These are phyloP conservation scores for Oxyura jamaicensis DNA, from an alignment of 2,113 vertebrate genomes.

Conservation along the genomic window DNA sequence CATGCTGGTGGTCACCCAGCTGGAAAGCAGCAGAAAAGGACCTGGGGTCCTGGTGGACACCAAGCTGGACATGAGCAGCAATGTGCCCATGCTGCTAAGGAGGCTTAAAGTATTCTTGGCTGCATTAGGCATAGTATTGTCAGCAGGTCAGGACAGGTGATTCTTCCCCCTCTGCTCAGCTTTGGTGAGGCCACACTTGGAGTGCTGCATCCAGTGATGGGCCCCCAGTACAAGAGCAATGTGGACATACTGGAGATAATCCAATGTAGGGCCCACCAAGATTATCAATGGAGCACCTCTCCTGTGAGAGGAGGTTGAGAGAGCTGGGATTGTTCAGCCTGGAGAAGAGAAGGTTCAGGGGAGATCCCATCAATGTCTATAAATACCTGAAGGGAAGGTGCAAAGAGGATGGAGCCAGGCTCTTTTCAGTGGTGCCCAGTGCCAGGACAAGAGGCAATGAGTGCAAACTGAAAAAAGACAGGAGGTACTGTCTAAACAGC, in stretches of 20 bases:
- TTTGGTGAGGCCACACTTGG: background rate
- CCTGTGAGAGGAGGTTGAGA: background rate
- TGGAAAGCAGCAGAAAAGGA: background rate
- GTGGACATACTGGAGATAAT: no score
- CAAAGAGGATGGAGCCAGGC: no score
- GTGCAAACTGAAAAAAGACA: no score
- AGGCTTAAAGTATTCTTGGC: background rate
- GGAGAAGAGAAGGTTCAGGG: background rate
- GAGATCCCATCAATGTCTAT: no score
- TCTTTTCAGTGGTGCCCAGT: no score
- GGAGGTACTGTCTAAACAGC: no score
- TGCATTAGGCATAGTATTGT: background rate
- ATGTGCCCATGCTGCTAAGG: background rate
- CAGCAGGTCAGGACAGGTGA: background rate
- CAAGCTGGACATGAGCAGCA: background rate
- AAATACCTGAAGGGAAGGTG: no score
- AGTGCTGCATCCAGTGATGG: background rate
- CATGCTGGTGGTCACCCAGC: background rate
- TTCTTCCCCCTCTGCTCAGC: background rate
- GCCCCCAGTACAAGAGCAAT: background rate
- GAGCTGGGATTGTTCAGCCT: background rate
- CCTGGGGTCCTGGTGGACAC: background rate
- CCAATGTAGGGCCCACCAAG: background rate
- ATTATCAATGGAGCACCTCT: background rate
- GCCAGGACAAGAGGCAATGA: no score